Conservation (phyloP, 2,888 invertebrate genomes). For the Crepidodera aurea region DNA sequence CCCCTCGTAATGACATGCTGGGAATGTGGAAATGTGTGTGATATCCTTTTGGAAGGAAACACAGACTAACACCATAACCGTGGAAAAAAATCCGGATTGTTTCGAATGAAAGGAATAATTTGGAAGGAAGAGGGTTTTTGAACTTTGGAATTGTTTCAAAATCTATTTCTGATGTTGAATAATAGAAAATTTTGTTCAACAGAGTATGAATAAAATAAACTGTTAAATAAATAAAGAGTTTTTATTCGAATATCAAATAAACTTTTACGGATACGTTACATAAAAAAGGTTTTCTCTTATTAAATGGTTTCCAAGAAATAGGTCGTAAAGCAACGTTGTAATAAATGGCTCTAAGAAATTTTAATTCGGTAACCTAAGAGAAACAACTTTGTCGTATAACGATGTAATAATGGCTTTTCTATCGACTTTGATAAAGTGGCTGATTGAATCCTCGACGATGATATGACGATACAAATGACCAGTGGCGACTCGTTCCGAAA, state of each 20-base stretch:
- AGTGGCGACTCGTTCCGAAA: neutral
- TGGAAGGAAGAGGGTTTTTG: neutral
- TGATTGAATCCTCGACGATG: neutral
- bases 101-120: neutral
- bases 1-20: constrained; percentile 51
- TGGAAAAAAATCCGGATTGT: neutral
- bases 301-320: neutral
- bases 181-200: no score
- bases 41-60: constrained; percentile 14
- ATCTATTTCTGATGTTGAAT: no score
- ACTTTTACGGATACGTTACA: no score
- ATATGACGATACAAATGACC: neutral
- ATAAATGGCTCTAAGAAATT: neutral
- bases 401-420: neutral
- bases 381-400: neutral
- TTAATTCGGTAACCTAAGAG: neutral
- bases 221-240: no score
- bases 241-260: no score
- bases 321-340: neutral
- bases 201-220: no score
- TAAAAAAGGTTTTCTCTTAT: neutral
- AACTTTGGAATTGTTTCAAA: no score
- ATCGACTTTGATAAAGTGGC: neutral
- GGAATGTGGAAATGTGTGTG: constrained; percentile 42
- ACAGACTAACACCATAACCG: constrained; percentile 9